Evolutionary conservation across 2,888 invertebrate genomes (phyloP).

Genomic region (Chaitophorus viminalis): DNA sequence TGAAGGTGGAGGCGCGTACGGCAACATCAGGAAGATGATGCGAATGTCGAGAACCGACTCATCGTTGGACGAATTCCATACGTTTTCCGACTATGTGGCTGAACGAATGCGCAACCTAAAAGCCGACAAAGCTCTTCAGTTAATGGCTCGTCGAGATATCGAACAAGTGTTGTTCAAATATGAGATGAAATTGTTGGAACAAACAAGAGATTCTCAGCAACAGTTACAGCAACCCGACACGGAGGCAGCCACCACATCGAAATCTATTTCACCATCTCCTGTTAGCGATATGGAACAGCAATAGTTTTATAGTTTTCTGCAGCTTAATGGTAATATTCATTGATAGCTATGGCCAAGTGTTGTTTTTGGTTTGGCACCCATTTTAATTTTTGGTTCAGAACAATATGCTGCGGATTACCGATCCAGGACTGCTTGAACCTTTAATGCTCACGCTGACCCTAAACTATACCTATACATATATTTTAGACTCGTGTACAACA

Average conservation of each 20-base stretch:
- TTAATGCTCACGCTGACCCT: neutral
- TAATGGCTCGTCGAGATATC: slow-evolving; percentile 54
- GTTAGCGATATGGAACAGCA: slow-evolving; percentile 43
- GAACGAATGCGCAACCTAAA: slow-evolving; percentile 56
- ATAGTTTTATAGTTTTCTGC: neutral
- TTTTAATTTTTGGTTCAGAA: neutral
- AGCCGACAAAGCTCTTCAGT: slow-evolving; percentile 46
- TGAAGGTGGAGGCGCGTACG: slow-evolving; percentile 16
- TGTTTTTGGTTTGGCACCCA: too few relatives aligned
- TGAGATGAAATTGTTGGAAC: slow-evolving; percentile 53
- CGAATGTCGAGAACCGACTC: slow-evolving; percentile 24
- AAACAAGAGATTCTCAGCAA: slow-evolving; percentile 37
- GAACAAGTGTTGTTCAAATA: slow-evolving; percentile 57
- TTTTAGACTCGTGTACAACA: slow-evolving; percentile 19
- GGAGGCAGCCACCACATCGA: slow-evolving; percentile 43
- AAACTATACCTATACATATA: neutral
- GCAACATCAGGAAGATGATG: neutral
- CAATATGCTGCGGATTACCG: neutral
- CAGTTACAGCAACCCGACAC: slow-evolving; percentile 18
- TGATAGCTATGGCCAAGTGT: too few relatives aligned
- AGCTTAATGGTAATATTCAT: neutral
- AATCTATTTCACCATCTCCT: slow-evolving; percentile 46
- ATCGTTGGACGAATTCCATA: slow-evolving; percentile 22
- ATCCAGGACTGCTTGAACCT: neutral
- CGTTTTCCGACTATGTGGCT: slow-evolving; percentile 51